These are phyloP conservation scores for Dendropsophus ebraccatus DNA, from an alignment of 2,113 vertebrate genomes.

Conservation along the genomic window DNA sequence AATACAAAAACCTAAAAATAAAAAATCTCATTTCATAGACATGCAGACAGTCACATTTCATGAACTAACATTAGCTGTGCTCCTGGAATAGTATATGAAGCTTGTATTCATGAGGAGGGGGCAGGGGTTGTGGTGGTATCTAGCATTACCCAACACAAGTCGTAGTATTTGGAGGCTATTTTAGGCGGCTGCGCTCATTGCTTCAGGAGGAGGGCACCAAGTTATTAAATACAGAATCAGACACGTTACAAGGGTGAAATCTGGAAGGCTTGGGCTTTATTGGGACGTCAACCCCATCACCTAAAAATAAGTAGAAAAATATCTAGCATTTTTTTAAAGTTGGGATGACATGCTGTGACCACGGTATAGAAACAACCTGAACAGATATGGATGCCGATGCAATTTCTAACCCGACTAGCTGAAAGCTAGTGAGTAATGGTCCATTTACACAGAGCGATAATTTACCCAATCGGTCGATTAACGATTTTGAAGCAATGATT, in stretches of 20 bases:
- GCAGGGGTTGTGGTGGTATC: neutral
- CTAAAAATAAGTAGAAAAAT: neutral
- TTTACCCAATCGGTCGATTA: too few relatives aligned
- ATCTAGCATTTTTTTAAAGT: too few relatives aligned
- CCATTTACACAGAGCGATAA: too few relatives aligned
- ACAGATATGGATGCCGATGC: too few relatives aligned
- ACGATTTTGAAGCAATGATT: too few relatives aligned
- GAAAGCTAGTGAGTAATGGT: too few relatives aligned
- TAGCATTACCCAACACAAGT: slow-evolving; percentile 33
- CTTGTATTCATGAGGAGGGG: slow-evolving; percentile 16
- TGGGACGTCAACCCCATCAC: neutral
- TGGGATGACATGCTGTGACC: too few relatives aligned
- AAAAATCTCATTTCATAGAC: neutral
- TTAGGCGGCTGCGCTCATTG: slow-evolving; percentile 20
- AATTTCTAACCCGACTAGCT: too few relatives aligned
- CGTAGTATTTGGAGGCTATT: slow-evolving; percentile 51
- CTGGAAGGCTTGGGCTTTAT: neutral
- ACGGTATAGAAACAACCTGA: too few relatives aligned
- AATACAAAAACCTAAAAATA: too few relatives aligned
- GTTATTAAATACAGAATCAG: neutral
- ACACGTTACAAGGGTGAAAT: neutral
- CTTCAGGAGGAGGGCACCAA: neutral
- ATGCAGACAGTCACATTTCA: slow-evolving; percentile 39
- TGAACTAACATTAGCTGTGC: slow-evolving; percentile 39
- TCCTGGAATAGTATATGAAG: slow-evolving; percentile 37